Conservation (phyloP, 2,113 vertebrate species). For the Synodontis membranacea region DNA sequence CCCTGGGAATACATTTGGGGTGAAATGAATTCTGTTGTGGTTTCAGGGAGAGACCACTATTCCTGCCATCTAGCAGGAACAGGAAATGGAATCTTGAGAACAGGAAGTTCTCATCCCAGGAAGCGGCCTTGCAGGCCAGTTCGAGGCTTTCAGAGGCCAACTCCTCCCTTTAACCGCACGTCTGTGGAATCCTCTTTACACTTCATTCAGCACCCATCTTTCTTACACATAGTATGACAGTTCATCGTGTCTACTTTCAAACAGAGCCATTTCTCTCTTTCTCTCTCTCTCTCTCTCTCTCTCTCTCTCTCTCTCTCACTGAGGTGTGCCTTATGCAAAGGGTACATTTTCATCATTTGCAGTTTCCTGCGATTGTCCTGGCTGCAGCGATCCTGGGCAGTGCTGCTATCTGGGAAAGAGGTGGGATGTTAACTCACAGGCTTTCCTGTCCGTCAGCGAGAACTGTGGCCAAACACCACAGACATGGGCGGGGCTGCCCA, state of each 20-base stretch:
- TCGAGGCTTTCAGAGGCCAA: conserved; percentile 41
- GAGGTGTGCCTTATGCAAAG: conserved; percentile 32
- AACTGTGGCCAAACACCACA: conserved; percentile 55
- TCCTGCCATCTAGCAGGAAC: conserved; percentile 2
- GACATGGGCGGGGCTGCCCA: conserved; percentile 49
- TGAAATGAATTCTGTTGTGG: background rate
- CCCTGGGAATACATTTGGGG: background rate
- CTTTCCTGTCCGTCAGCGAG: conserved; percentile 62
- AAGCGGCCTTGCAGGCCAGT: conserved; percentile 41
- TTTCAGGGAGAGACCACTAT: background rate
- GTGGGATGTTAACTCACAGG: conserved; percentile 67
- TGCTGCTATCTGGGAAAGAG: conserved; percentile 70
- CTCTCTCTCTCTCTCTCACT: conserved; percentile 29
- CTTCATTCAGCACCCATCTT: background rate
- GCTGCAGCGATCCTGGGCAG: conserved; percentile 60
- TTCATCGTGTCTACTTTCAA: background rate
- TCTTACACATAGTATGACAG: background rate
- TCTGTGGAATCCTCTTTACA: background rate
- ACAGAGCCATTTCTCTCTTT: background rate
- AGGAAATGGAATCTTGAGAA: conserved; percentile 50
- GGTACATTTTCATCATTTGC: conserved; percentile 69
- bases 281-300: conserved; percentile 12
- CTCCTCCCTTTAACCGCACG: conserved; percentile 10
- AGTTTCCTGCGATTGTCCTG: conserved; percentile 75
- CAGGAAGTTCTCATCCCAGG: conserved; percentile 48